Conservation (phyloP, 2,888 invertebrate species). For the Lithophane semibrunnea region DNA sequence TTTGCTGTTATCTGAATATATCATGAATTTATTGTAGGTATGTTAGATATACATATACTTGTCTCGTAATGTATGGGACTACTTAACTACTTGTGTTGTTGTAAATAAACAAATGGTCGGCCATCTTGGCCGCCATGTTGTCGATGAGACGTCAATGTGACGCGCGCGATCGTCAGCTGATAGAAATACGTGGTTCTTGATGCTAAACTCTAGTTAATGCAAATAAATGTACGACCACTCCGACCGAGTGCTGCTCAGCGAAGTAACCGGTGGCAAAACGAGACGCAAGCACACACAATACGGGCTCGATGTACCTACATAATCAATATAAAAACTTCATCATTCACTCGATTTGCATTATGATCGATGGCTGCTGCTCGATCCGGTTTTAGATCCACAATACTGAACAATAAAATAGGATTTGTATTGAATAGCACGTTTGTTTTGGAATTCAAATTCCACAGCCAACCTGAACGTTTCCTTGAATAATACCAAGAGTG, state of each 20-base stretch:
- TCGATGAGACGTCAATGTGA: conserved; percentile 81
- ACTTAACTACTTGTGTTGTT: conserved; percentile 72
- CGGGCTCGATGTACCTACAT: conserved; percentile 10
- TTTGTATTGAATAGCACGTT: conserved; percentile 74
- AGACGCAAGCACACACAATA: conserved; percentile 21
- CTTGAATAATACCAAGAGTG: conserved; percentile 67
- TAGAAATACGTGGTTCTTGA: conserved; percentile 70
- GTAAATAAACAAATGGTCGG: conserved; percentile 83
- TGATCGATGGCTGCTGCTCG: conserved; percentile 61
- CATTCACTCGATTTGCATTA: conserved; percentile 61
- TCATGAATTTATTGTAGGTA: conserved; percentile 24
- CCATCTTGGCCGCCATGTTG: conserved; percentile 86
- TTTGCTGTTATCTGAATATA: conserved; percentile 30
- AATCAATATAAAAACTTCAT: conserved; percentile 56
- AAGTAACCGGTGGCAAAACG: conserved; percentile 31
- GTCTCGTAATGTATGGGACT: conserved; percentile 45
- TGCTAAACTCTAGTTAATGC: conserved; percentile 51
- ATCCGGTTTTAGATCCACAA: conserved; percentile 76
- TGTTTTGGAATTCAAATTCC: conserved; percentile 76
- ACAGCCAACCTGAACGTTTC: conserved; percentile 69
- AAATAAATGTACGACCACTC: conserved; percentile 43
- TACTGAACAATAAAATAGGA: conserved; percentile 71
- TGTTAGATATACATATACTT: conserved; percentile 55
- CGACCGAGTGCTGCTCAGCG: conserved; percentile 30
- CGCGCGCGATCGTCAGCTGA: conserved; percentile 82